Base-by-base conservation (phyloP, 1,140 invertebrate genomes). In the Eupristina koningsbergeri region DNA sequence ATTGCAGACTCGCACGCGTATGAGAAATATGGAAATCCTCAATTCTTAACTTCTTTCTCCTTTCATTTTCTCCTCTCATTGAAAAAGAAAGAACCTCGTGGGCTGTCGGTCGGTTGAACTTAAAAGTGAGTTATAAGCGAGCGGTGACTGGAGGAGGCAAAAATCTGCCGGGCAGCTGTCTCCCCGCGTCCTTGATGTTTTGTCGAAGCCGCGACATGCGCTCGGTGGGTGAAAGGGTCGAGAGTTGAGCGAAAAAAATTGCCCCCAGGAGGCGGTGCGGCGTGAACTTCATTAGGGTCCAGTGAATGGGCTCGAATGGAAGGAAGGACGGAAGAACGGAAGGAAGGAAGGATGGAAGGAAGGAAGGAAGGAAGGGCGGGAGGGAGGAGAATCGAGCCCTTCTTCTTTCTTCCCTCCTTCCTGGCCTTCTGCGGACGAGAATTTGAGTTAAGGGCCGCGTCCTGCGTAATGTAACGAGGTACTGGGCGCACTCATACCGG, bases 221-320 rank as follows among this genome's bases (percentile, higher is more conserved):
- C 90, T 88, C 84, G 87, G 86, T 90, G 90, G 89, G 91, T 91
- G 89, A 73, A 17, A 29, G 13, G 17, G 47, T 1, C 9, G 2
- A 2, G 47, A 64, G 15, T 31, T 11, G 63, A 11, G n/a, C 29
- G 8, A 31, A 64, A 64, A 64, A 64, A 58, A 58, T 22, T 58
- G 53, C 53, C 53, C 53, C 53, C 53, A 58, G 22, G 36, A 71
- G 22, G 41, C 83, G 64, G 86, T 88, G 19, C 87, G 90, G 61
- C 89, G 89, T 91, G 89, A 92, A 92, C 92, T 91, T 90, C 89
- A 92, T 92, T 91, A 92, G 88, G 87, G 85, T 83, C 86, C 26
- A 17, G 11, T 17, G 11, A 53, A 53, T 53, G 50, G 50, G 50
- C 50, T 17, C 50, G 50, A 53, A 17, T 15, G 50, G 11, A 17